Evolutionary conservation across 2,797 vertebrate genomes (phyloP).

Genomic region (Perodicticus potto): DNA sequence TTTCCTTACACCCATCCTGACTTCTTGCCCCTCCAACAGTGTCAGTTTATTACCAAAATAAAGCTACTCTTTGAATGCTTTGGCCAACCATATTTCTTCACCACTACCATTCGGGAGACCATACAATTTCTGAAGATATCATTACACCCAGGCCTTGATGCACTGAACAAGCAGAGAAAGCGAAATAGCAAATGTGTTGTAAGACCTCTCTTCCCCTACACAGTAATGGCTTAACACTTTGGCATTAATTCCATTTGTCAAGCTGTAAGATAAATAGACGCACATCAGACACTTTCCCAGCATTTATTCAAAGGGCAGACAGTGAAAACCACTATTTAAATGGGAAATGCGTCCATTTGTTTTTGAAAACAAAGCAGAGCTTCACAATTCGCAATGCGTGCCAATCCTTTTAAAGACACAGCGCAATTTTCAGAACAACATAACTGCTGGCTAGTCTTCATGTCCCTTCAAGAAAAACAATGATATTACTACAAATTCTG

Average conservation of each 20-base stretch:
- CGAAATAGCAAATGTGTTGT: slow-evolving; percentile 83
- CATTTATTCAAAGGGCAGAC: slow-evolving; percentile 79
- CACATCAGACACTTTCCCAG: slow-evolving; percentile 82
- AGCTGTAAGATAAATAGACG: slow-evolving; percentile 85
- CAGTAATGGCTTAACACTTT: slow-evolving; percentile 87
- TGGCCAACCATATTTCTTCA: slow-evolving; percentile 59
- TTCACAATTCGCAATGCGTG: slow-evolving; percentile 65
- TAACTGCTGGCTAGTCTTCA: slow-evolving; percentile 24
- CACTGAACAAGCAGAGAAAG: slow-evolving; percentile 64
- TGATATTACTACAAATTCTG: background rate
- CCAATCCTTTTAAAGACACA: slow-evolving; percentile 80
- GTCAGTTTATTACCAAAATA: slow-evolving; percentile 5
- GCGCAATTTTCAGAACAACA: slow-evolving; percentile 56
- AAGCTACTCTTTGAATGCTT: slow-evolving; percentile 38
- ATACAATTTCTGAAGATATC: slow-evolving; percentile 65
- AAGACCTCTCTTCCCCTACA: slow-evolving; percentile 82
- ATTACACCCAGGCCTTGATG: slow-evolving; percentile 71
- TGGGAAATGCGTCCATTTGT: slow-evolving; percentile 72
- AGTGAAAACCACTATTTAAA: slow-evolving; percentile 81
- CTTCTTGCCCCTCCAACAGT: background rate
- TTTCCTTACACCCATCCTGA: background rate
- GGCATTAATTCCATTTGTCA: slow-evolving; percentile 85
- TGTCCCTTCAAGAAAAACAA: background rate
- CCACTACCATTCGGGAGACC: slow-evolving; percentile 65
- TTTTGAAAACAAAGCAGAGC: slow-evolving; percentile 78